Evolutionary conservation across 2,888 invertebrate genomes (phyloP).

Genomic region (Himalopsyche japonica): DNA sequence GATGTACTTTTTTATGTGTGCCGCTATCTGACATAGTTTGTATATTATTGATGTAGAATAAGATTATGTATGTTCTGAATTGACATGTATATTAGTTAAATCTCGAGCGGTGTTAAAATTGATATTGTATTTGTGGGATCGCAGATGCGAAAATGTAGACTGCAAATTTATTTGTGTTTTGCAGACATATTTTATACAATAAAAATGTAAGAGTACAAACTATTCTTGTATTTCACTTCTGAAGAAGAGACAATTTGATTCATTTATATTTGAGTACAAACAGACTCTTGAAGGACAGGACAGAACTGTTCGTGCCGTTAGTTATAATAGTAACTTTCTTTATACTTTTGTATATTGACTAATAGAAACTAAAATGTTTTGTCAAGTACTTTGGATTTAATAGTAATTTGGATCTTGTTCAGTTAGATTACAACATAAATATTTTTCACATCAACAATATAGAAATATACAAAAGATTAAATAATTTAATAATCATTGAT

Average conservation of each 20-base stretch:
- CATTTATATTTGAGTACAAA: not conserved
- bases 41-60: not conserved
- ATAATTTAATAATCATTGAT: too few species aligned
- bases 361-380: too few species aligned
- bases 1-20: not conserved
- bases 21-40: not conserved
- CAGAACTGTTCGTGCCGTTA: too few species aligned
- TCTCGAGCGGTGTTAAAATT: not conserved
- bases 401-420: too few species aligned
- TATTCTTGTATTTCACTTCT: not conserved
- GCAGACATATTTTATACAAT: slow-evolving; percentile 16
- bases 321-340: too few species aligned
- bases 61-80: not conserved
- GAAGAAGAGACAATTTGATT: not conserved
- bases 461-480: too few species aligned
- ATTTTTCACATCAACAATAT: too few species aligned
- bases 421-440: too few species aligned
- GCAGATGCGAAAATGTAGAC: not conserved
- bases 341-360: too few species aligned
- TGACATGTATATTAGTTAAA: not conserved
- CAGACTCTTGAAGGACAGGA: too few species aligned
- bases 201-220: slow-evolving; percentile 13
- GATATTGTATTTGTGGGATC: not conserved
- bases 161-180: slow-evolving; percentile 1
- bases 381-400: too few species aligned